phyloP scores from a whole-genome alignment of 2,113 vertebrate species.

The Ailurus styani region DNA sequence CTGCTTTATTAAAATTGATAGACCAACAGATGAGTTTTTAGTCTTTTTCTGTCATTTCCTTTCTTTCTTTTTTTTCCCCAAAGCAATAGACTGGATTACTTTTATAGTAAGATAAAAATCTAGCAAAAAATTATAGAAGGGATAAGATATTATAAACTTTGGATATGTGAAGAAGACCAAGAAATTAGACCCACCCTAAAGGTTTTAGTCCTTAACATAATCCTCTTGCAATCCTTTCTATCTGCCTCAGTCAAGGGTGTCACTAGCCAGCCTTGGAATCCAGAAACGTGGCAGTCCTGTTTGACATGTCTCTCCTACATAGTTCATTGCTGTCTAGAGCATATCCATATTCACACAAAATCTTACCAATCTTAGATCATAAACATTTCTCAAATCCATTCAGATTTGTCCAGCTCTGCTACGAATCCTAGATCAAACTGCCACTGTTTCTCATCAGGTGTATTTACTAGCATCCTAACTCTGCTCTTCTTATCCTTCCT shows the following conservation, averaged over 20 bases:
- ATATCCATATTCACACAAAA: background rate
- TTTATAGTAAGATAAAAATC: background rate
- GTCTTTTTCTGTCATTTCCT: background rate
- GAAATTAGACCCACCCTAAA: background rate
- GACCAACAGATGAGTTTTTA: background rate
- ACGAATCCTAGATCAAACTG: background rate
- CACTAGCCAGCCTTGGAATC: background rate
- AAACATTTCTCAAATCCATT: background rate
- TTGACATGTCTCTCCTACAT: background rate
- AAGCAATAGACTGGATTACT: background rate
- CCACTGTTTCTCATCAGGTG: background rate
- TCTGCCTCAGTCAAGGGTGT: background rate
- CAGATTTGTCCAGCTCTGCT: background rate
- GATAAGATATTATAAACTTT: background rate
- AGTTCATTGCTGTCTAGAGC: background rate
- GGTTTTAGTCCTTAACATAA: background rate
- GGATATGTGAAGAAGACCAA: background rate
- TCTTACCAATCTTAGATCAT: background rate
- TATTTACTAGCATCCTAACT: background rate
- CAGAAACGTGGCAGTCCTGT: background rate
- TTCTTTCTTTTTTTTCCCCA: background rate
- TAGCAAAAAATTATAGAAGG: background rate
- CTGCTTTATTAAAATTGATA: slow-evolving; percentile 13
- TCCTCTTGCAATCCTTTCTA: background rate
- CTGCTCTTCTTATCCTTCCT: background rate